These are phyloP conservation scores for Chelon labrosus DNA, from an alignment of 2,797 vertebrate genomes.

Conservation along the genomic window DNA sequence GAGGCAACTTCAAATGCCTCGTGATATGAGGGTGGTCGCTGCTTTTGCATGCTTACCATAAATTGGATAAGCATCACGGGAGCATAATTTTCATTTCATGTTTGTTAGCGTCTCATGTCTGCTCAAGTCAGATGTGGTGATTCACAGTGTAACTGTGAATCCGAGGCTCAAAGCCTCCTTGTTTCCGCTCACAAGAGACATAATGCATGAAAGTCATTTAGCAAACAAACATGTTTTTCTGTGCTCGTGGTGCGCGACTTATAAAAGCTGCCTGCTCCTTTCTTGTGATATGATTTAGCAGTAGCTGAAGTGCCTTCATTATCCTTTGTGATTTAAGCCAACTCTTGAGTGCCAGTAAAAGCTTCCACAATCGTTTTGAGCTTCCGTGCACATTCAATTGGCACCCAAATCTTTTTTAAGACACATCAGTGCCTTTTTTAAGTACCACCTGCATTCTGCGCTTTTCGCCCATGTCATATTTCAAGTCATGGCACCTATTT, in stretches of 20 bases:
- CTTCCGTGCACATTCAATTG: too few relatives aligned
- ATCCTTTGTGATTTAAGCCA: too few relatives aligned
- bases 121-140: neutral
- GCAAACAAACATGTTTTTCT: neutral
- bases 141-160: slow-evolving; percentile 9
- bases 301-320: too few relatives aligned
- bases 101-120: slow-evolving; percentile 20
- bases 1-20: neutral
- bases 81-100: slow-evolving; percentile 31
- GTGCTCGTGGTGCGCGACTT: neutral
- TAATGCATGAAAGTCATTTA: neutral
- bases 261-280: neutral
- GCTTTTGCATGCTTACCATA: slow-evolving; percentile 3
- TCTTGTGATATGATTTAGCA: neutral
- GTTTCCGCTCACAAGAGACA: slow-evolving; percentile 21
- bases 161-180: slow-evolving; percentile 23
- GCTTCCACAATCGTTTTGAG: too few relatives aligned
- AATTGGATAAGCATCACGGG: slow-evolving; percentile 4
- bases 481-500: too few relatives aligned
- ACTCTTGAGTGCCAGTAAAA: neutral
- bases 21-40: slow-evolving; percentile 28
- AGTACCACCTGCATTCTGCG: too few relatives aligned
- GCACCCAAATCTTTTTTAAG: too few relatives aligned
- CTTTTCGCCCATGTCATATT: too few relatives aligned
- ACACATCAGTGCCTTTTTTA: too few relatives aligned